These are phyloP conservation scores for Nineta flava DNA, from an alignment of 2,888 invertebrate species.

Conservation along the genomic window DNA sequence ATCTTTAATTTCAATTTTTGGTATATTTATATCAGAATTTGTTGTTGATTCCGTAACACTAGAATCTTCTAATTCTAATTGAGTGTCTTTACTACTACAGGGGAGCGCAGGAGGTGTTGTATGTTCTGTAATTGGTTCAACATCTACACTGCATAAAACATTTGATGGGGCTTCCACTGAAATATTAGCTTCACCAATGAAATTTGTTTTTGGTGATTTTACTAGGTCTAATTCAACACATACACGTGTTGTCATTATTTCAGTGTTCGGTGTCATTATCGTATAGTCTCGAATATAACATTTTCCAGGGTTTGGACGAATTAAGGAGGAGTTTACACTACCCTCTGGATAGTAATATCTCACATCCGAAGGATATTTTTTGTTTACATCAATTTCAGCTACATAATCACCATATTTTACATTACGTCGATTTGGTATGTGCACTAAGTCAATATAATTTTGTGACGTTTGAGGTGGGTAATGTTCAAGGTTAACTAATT, in stretches of 20 bases:
- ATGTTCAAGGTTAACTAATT: conserved; percentile 29
- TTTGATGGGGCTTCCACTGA: conserved; percentile 17
- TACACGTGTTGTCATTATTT: conserved; percentile 32
- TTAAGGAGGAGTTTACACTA: conserved; percentile 7
- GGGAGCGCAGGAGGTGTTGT: conserved; percentile 8
- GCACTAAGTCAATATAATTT: conserved; percentile 17
- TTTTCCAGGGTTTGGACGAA: conserved; percentile 11
- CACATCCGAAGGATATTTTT: conserved; percentile 12
- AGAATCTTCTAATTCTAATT: conserved; percentile 5
- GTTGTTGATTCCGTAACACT: conserved; percentile 4
- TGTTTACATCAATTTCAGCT: conserved; percentile 8
- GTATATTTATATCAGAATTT: conserved; percentile 4
- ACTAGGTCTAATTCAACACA: conserved; percentile 38
- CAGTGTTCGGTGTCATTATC: conserved; percentile 22
- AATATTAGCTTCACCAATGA: conserved; percentile 7
- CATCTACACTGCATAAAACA: conserved; percentile 23
- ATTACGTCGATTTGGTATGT: conserved; percentile 12
- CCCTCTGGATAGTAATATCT: conserved; percentile 9
- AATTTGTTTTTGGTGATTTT: conserved; percentile 18
- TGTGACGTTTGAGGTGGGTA: conserved; percentile 31
- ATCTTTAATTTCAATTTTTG: conserved; percentile 5
- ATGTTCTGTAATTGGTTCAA: conserved; percentile 18
- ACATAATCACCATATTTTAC: conserved; percentile 10
- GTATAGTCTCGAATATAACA: conserved; percentile 11
- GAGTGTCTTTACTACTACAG: not conserved